phyloP scores from a whole-genome alignment of 2,797 vertebrate species.

The Eptatretus atami region DNA sequence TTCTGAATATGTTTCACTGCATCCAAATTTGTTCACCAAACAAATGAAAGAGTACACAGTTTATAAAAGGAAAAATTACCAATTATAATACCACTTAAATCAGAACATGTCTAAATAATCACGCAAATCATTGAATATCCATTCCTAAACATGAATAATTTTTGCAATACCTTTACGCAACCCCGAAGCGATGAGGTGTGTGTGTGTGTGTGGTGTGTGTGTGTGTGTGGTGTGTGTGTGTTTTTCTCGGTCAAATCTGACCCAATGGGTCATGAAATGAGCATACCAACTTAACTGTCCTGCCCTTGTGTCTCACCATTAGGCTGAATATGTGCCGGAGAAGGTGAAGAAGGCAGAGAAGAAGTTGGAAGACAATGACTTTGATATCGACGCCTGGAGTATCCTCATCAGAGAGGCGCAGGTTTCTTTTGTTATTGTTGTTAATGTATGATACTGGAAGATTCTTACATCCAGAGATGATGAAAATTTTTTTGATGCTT shows the following conservation, averaged over 20 bases:
- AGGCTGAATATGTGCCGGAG: conserved; percentile 82
- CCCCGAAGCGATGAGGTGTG: background rate
- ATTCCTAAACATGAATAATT: background rate
- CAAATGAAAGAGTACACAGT: no score
- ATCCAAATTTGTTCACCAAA: no score
- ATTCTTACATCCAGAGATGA: no score
- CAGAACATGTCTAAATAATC: no score
- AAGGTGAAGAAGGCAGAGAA: conserved; percentile 99
- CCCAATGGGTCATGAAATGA: no score
- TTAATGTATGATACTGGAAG: conserved; percentile 64
- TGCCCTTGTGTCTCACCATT: conserved; percentile 14
- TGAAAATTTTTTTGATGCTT: no score
- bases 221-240: conserved; percentile 7
- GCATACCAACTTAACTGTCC: background rate
- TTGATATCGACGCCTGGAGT: conserved; percentile 99
- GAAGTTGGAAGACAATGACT: conserved; percentile 99
- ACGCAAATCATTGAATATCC: background rate
- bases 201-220: conserved; percentile 9
- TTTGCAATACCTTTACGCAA: background rate
- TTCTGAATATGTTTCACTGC: no score
- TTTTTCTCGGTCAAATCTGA: no score
- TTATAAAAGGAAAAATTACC: no score
- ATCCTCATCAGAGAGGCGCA: conserved; percentile 99
- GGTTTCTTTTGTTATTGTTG: conserved; percentile 29
- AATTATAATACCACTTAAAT: no score